phyloP scores from a whole-genome alignment of 1,140 invertebrate genomes.

The Trichonephila clavata region DNA sequence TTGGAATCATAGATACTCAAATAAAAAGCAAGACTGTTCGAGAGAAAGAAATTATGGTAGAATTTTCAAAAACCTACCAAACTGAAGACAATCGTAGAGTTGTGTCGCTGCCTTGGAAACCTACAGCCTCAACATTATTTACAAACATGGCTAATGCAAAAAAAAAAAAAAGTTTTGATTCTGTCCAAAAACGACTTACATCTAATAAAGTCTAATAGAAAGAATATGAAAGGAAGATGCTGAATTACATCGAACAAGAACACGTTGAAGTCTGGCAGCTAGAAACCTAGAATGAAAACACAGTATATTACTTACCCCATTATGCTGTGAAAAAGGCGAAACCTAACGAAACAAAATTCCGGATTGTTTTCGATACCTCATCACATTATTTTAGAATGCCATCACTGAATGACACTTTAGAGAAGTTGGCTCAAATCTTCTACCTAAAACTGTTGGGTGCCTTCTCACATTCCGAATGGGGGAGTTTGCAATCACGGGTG shows the following conservation, averaged over 20 bases:
- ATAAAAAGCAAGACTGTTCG: constrained; percentile 21
- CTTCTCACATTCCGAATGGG: constrained; percentile 40
- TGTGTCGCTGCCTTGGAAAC: constrained; percentile 39
- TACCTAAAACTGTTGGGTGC: constrained; percentile 32
- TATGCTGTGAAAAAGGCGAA: no score
- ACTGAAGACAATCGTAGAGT: constrained; percentile 56
- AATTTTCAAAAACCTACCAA: constrained; percentile 27
- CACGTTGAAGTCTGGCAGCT: no score
- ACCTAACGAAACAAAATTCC: no score
- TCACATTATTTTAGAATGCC: no score
- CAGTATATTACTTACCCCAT: no score
- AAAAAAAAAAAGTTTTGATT: constrained; percentile 52
- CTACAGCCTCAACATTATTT: background rate
- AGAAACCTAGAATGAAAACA: no score
- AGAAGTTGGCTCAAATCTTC: constrained; percentile 46
- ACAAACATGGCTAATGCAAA: background rate
- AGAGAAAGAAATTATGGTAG: constrained; percentile 25
- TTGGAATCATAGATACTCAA: constrained; percentile 27
- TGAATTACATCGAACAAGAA: no score
- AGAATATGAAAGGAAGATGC: no score
- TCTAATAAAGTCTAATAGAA: no score
- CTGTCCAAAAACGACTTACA: no score
- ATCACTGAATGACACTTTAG: constrained; percentile 65
- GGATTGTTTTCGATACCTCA: no score
- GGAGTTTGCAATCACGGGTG: background rate